phyloP scores from a whole-genome alignment of 2,888 invertebrate genomes.

The Orthosia incerta region DNA sequence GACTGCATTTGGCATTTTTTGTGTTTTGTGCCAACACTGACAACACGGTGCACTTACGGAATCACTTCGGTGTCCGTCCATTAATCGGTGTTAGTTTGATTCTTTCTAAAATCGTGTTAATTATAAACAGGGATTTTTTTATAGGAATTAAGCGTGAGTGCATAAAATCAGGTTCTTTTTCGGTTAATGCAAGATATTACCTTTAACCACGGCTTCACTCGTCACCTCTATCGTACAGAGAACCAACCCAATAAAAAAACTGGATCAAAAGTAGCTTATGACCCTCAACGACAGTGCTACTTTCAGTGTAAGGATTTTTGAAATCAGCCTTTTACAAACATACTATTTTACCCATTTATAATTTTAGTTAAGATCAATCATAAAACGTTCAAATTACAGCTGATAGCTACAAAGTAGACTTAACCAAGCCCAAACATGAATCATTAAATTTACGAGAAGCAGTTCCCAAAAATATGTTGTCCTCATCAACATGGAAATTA shows the following conservation, averaged over 20 bases:
- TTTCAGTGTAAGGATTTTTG: too few species aligned
- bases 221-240: too few species aligned
- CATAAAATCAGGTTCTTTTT: too few species aligned
- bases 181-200: too few species aligned
- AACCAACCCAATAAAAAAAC: too few species aligned
- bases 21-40: constrained; percentile 25
- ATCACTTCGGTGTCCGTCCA: constrained; percentile 7
- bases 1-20: constrained; percentile 40
- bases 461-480: constrained; percentile 23
- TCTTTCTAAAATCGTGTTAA: background rate
- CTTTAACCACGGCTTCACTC: too few species aligned
- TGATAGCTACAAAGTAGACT: background rate
- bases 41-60: constrained; percentile 22
- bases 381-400: background rate
- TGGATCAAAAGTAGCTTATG: too few species aligned
- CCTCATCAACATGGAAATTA: constrained; percentile 50
- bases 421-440: background rate
- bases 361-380: background rate
- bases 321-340: too few species aligned
- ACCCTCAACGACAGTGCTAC: too few species aligned
- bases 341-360: too few species aligned
- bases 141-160: too few species aligned
- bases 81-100: background rate
- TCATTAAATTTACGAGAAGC: constrained; percentile 9
- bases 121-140: too few species aligned